A percentile compares a stretch with the other conserved stretches of the same genome.
phyloP scores from a whole-genome alignment of 2,888 invertebrate genomes.

The Petrolisthes cinctipes region DNA sequence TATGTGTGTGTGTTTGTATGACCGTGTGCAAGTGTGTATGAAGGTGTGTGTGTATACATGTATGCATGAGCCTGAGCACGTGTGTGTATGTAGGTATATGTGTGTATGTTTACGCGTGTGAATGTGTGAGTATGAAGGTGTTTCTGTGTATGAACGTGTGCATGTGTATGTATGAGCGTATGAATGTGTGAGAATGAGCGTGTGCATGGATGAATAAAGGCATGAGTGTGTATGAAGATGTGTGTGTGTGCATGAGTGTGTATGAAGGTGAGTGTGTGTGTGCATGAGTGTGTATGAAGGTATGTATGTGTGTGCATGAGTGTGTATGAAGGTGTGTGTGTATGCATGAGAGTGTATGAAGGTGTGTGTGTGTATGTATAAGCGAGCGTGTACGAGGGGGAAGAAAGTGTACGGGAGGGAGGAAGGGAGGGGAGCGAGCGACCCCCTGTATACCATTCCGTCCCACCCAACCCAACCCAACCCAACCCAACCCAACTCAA shows the following conservation, averaged over 20 bases:
- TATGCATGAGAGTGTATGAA: not conserved
- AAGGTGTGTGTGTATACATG: slow-evolving; percentile 15
- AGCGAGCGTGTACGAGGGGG: not conserved
- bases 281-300: not conserved
- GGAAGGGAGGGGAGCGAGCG: not conserved
- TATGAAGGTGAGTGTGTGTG: slow-evolving; percentile 3
- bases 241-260: not conserved
- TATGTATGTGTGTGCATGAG: slow-evolving; percentile 7
- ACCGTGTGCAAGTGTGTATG: slow-evolving; percentile 13
- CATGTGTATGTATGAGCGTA: slow-evolving; percentile 10
- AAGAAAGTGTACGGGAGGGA: slow-evolving; percentile 2
- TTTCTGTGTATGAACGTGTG: slow-evolving; percentile 6
- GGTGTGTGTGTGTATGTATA: not conserved
- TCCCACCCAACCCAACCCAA: not conserved
- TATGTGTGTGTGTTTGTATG: slow-evolving; percentile 18
- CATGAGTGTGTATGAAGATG: not conserved
- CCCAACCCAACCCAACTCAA: not conserved
- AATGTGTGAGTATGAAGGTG: not conserved
- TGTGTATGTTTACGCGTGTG: not conserved
- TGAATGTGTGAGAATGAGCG: not conserved
- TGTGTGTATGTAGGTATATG: not conserved
- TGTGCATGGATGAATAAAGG: not conserved
- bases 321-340: not conserved
- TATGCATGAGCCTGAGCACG: not conserved
- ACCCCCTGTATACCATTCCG: not conserved